Evolutionary conservation across 2,888 invertebrate species (phyloP).

Genomic region (Tachystola acroxantha): DNA sequence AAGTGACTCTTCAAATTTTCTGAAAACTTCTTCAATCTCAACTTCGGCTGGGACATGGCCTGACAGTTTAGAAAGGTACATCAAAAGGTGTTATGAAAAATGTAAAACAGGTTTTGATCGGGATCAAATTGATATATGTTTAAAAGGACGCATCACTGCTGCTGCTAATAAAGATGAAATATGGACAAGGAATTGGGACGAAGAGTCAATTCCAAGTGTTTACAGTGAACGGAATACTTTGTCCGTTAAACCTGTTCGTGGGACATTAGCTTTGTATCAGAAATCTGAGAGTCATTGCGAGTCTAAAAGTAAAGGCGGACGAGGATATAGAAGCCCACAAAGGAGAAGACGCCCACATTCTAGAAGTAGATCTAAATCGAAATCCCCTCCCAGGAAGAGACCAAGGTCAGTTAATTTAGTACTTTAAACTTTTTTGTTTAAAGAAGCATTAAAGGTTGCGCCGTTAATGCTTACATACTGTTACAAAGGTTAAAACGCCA

Average conservation of each 20-base stretch:
- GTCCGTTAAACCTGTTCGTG: constrained; percentile 79
- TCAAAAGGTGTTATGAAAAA: constrained; percentile 94
- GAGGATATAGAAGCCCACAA: constrained; percentile 50
- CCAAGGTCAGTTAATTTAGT: constrained; percentile 43
- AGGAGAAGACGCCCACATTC: constrained; percentile 52
- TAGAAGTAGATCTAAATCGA: constrained; percentile 59
- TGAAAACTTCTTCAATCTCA: constrained; percentile 51
- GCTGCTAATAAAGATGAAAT: constrained; percentile 93
- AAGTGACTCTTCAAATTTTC: constrained; percentile 44
- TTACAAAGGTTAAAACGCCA: too few species aligned
- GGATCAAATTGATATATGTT: constrained; percentile 95
- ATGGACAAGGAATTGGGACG: constrained; percentile 95
- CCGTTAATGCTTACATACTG: too few species aligned
- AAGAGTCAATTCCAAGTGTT: constrained; percentile 94
- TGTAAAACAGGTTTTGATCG: constrained; percentile 93
- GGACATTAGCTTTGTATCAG: constrained; percentile 79
- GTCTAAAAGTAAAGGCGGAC: constrained; percentile 31
- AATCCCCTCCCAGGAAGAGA: constrained; percentile 72
- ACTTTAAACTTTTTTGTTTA: too few species aligned
- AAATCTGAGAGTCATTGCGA: constrained; percentile 59
- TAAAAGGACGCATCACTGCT: constrained; percentile 95
- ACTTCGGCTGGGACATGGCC: constrained; percentile 83
- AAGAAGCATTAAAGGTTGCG: too few species aligned
- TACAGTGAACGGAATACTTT: constrained; percentile 86
- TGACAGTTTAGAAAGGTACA: constrained; percentile 89